phyloP scores from a whole-genome alignment of 2,888 invertebrate species.

The Aphodius sticticus region DNA sequence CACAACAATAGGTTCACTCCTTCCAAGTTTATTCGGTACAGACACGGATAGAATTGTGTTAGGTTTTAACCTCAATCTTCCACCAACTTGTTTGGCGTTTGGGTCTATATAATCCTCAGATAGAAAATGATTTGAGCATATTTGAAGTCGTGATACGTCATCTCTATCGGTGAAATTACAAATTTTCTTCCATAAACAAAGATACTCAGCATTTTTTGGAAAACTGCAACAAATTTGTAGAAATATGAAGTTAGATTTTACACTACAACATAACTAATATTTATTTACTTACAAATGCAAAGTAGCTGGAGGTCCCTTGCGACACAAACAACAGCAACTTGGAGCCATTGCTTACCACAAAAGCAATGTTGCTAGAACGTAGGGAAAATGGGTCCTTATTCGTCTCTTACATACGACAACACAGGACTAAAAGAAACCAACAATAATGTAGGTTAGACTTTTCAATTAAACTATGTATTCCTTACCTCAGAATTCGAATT shows the following conservation, averaged over 20 bases:
- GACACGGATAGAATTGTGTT: background rate
- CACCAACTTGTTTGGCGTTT: constrained; percentile 5
- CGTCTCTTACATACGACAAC: no score
- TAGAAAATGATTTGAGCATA: background rate
- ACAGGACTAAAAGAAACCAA: no score
- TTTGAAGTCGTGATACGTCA: background rate
- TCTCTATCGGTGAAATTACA: background rate
- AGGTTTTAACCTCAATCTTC: background rate
- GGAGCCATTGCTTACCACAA: no score
- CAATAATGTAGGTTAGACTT: no score
- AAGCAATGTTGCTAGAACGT: no score
- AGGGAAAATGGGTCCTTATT: no score
- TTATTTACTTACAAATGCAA: no score
- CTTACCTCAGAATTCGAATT: no score
- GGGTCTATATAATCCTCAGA: constrained; percentile 6
- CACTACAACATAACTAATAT: background rate
- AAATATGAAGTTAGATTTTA: background rate
- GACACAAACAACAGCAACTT: no score
- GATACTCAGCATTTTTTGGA: background rate
- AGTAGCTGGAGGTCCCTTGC: no score
- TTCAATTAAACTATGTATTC: no score
- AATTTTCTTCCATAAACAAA: background rate
- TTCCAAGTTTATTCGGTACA: background rate
- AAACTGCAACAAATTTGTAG: background rate
- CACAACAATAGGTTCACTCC: background rate